phyloP scores from a whole-genome alignment of 2,797 vertebrate species.

The Knipowitschia caucasica region DNA sequence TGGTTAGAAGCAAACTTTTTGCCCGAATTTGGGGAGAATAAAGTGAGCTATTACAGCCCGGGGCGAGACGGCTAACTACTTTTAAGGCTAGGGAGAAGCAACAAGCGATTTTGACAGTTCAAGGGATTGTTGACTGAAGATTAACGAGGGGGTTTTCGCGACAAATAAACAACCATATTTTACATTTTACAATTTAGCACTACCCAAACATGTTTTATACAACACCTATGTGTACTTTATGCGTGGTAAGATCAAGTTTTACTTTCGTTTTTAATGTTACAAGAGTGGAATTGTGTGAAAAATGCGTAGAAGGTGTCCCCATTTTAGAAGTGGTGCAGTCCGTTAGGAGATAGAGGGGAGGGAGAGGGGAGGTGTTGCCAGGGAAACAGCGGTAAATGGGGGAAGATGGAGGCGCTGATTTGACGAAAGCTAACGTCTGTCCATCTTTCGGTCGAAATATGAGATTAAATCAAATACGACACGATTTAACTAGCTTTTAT shows the following conservation, averaged over 20 bases:
- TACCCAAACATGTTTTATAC: too few relatives aligned
- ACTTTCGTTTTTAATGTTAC: too few relatives aligned
- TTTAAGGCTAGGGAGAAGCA: conserved; percentile 71
- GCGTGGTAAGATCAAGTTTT: too few relatives aligned
- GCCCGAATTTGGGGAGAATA: conserved; percentile 1
- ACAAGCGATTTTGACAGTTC: conserved; percentile 79
- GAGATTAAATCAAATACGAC: conserved; percentile 20
- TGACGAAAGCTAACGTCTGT: conserved; percentile 49
- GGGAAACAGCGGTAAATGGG: conserved; percentile 77
- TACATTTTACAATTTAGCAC: background rate
- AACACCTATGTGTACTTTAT: too few relatives aligned
- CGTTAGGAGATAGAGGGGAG: conserved; percentile 56
- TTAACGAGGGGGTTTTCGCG: background rate
- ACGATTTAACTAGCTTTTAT: conserved; percentile 7
- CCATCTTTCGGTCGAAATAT: conserved; percentile 48
- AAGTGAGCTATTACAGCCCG: conserved; percentile 15
- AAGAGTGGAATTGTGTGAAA: too few relatives aligned
- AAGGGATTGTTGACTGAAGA: conserved; percentile 45
- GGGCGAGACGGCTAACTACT: conserved; percentile 71
- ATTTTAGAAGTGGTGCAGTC: conserved; percentile 65
- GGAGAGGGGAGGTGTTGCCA: conserved; percentile 72
- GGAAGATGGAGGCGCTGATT: conserved; percentile 66
- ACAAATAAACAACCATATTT: background rate
- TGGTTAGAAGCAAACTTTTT: conserved; percentile 37
- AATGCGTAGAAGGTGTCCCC: conserved; percentile 10